Conservation (phyloP, 2,888 invertebrate genomes). For the Papilio elwesi region DNA sequence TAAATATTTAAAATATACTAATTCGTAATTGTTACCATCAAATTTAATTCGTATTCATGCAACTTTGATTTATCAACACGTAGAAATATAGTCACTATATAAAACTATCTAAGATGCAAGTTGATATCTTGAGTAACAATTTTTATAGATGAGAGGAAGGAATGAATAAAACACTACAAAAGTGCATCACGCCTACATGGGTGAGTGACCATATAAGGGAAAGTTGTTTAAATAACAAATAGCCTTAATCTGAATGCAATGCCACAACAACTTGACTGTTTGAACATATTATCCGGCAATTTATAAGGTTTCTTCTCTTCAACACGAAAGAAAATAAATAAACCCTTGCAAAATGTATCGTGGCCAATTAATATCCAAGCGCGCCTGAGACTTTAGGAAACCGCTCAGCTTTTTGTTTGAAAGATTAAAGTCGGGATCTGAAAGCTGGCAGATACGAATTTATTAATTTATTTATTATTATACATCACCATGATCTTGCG, state of each 20-base stretch:
- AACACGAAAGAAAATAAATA: constrained; percentile 21
- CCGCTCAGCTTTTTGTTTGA: constrained; percentile 10
- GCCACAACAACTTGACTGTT: constrained; percentile 20
- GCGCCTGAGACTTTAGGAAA: constrained; percentile 13
- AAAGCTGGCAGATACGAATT: constrained; percentile 15
- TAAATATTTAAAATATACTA: too few species aligned
- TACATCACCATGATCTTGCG: too few species aligned
- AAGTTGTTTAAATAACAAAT: constrained; percentile 29
- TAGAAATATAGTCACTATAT: background rate
- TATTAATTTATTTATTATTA: too few species aligned
- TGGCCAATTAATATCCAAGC: constrained; percentile 18
- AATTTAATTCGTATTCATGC: too few species aligned
- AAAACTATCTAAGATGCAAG: background rate
- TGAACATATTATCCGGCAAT: constrained; percentile 27
- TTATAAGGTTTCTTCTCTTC: constrained; percentile 23
- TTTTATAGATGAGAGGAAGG: constrained; percentile 10
- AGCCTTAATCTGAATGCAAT: constrained; percentile 30
- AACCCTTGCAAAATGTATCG: constrained; percentile 2
- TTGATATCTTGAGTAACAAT: background rate
- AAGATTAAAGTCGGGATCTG: constrained; percentile 30
- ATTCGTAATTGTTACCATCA: too few species aligned
- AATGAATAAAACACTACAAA: constrained; percentile 5
- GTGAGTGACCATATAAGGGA: constrained; percentile 15
- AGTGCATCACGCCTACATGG: constrained; percentile 16
- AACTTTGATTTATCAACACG: background rate